phyloP scores from a whole-genome alignment of 1,140 invertebrate species.

The Euwallacea fornicatus region DNA sequence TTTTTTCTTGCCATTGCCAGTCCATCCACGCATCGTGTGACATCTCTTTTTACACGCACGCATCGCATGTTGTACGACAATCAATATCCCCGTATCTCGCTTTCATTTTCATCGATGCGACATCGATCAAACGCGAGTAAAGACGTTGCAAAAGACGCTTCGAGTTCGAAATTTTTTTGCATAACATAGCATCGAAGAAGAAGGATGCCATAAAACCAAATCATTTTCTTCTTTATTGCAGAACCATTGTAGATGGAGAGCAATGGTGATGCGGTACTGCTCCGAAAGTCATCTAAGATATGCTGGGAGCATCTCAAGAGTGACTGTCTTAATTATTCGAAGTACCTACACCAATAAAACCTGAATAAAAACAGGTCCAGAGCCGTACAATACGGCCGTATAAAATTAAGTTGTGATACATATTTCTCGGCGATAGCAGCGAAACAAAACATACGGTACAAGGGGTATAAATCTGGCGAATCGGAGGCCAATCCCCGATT shows the following conservation, averaged over 20 bases:
- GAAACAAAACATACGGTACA: slow-evolving; percentile 40
- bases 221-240: too few species aligned
- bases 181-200: slow-evolving; percentile 8
- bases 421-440: slow-evolving; percentile 36
- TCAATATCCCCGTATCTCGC: slow-evolving; percentile 31
- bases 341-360: slow-evolving; percentile 22
- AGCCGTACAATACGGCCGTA: slow-evolving; percentile 32
- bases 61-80: slow-evolving; percentile 36
- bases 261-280: too few species aligned
- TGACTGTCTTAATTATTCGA: slow-evolving; percentile 8
- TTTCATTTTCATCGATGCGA: slow-evolving; percentile 37
- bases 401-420: slow-evolving; percentile 43
- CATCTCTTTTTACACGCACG: slow-evolving; percentile 37
- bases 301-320: not conserved
- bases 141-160: slow-evolving; percentile 5
- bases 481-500: slow-evolving; percentile 40
- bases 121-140: slow-evolving; percentile 37
- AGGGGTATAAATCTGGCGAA: slow-evolving; percentile 41
- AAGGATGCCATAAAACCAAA: too few species aligned
- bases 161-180: slow-evolving; percentile 15
- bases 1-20: slow-evolving; percentile 23
- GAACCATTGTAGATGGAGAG: too few species aligned
- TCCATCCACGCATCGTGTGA: slow-evolving; percentile 32
- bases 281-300: too few species aligned
- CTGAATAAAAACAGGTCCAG: slow-evolving; percentile 27